These are phyloP conservation scores for Nyctibius bracteatus DNA, from an alignment of 2,113 vertebrate species.

Conservation along the genomic window DNA sequence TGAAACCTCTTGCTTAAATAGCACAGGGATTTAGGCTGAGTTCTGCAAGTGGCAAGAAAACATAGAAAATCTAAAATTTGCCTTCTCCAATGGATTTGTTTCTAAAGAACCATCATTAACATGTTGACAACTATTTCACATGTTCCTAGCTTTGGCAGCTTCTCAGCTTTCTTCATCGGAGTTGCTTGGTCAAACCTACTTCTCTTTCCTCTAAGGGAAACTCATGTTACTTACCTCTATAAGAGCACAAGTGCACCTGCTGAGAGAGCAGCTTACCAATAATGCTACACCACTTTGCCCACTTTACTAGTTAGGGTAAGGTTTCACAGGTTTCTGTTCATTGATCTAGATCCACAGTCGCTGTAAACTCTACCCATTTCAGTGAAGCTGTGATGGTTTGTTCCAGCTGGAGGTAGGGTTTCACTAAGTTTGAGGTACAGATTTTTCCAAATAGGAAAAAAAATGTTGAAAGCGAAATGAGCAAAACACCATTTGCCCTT, in stretches of 20 bases:
- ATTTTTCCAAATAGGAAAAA: constrained; percentile 2
- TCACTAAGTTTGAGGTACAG: background rate
- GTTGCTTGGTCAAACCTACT: background rate
- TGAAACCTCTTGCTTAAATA: background rate
- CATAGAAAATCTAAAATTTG: background rate
- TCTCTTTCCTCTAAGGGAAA: background rate
- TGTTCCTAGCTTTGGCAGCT: background rate
- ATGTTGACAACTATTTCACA: background rate
- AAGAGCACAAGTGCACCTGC: accelerated
- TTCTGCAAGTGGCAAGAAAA: background rate
- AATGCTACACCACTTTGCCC: background rate
- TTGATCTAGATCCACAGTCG: background rate
- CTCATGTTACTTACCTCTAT: background rate
- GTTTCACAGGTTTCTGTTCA: background rate
- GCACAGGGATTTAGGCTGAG: background rate
- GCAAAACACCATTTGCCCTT: background rate
- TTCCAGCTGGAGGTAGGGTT: background rate
- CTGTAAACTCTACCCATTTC: background rate
- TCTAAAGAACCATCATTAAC: background rate
- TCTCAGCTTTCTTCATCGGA: background rate
- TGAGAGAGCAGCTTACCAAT: background rate
- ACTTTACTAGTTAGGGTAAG: background rate
- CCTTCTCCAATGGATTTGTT: background rate
- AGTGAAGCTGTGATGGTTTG: background rate
- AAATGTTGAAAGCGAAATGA: background rate